Evolutionary conservation across 2,113 vertebrate genomes (phyloP), one percentile per base, ranked within the genome.

Genomic region (Vidua macroura): DNA sequence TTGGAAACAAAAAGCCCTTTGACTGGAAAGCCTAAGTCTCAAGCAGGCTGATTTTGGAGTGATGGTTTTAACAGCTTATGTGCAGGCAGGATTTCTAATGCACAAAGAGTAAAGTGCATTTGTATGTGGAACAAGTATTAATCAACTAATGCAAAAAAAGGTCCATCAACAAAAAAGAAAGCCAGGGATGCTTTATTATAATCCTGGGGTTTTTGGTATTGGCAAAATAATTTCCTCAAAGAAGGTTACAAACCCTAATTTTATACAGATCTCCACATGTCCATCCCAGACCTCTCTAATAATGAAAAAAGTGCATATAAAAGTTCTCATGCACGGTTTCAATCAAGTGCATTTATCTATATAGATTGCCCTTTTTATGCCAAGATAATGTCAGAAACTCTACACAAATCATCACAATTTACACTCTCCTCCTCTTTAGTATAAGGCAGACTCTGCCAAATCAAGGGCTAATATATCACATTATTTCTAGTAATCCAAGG

Each of bases 381-480:
- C 95, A 97, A 95, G 96, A 94, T 95, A 83, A 88, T 49, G 90
- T 94, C 96, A 97, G 86, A 94, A 97, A 88, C 92, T 88, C 92
- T 43, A 88, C 92, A 96, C 95, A 97, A 97, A 96, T 97, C 96
- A 97, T 74, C 92, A 92, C 92, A 96, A 96, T 96, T 96, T 96
- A 97, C 95, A 92, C 86, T 94, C 93, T 93, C 93, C 96, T 96
- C 95, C 96, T 96, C 96, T 97, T 96, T 90, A 96, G 96, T 94
- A 78, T 72, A 81, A 96, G 88, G 93, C 90, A 96, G 93, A 75
- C 73, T 96, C 90, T 8, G 86, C 90, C 93, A 97, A 96, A 96
- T 95, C 93, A 92, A 96, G 96, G 93, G 93, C 94, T 96, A 96
- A 97, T 97, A 96, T 93, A 96, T 96, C 95, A 97, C 93, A 96